Base-by-base conservation (phyloP, 1,140 invertebrate species). In the Epicauta chinensis region DNA sequence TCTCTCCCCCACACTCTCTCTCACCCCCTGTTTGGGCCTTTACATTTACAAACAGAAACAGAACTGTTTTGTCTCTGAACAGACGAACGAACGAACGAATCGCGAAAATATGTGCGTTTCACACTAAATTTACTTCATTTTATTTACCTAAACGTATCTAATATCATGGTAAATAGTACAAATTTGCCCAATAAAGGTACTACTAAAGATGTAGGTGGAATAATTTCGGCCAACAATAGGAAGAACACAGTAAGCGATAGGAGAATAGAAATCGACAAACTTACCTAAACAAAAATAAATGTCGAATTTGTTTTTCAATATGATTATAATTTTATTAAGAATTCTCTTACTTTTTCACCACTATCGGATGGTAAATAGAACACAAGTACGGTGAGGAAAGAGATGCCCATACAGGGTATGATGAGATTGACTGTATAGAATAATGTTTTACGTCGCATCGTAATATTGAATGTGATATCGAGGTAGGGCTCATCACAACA, bases 181-280 rank as follows among this genome's bases (percentile, higher is more conserved):
- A 98, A 99, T 78, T 98, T 98, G 59, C 97, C 96, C 53, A 99
- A 84, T 55, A 99, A 81, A 50, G 97, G 96, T 60, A 99, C 94
- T 39, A 98, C 95, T 51, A 99, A 83, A 43, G 93, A 97, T 17
- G 97, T 99, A 23, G 97, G 96, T 51, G 97, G 97, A 74, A 99
- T 98, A 68, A 98, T 96, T 78, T 97, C 93, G 53, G 94, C 93
- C 66, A 99, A 77, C 71, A 99, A 82, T 65, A 99, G 81, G 83
- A 99, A 99, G 84, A 99, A 99, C 80, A 99, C 95, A 75, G 94
- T 98, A 66, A 99, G 82, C 61, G 96, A 98, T 70, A 99, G 89
- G 66, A 99, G 81, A 77, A 99, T 98, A 63, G 93, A 98, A 74
- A 99, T 98, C 66, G 93, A 97, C 61, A 99, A 81, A 69, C 93